A percentile compares a stretch with the other conserved stretches of the same genome.
Evolutionary conservation across 2,888 invertebrate genomes (phyloP).

Genomic region (Diploptera punctata): DNA sequence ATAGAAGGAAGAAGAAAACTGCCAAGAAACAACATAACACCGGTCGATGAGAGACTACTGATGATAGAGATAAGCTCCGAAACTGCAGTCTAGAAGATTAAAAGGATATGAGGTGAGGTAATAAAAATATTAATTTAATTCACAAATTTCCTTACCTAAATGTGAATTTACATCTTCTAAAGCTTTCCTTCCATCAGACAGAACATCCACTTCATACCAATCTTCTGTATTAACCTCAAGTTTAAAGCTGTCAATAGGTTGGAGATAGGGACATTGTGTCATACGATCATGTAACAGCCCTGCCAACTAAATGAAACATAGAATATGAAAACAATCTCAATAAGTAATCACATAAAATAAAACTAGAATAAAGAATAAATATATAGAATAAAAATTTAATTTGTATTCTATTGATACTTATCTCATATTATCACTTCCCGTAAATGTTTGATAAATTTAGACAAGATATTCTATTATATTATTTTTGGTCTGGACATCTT

Average conservation of each 20-base stretch:
- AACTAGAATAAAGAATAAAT: slow-evolving; percentile 18
- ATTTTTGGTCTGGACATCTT: too few species aligned
- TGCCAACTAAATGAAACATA: slow-evolving; percentile 56
- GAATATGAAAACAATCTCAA: slow-evolving; percentile 18
- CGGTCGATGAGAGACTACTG: too few species aligned
- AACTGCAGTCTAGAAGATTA: too few species aligned
- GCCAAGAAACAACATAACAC: too few species aligned
- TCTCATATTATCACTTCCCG: too few species aligned
- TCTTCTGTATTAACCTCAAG: slow-evolving; percentile 65
- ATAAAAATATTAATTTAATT: too few species aligned
- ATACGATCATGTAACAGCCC: slow-evolving; percentile 85
- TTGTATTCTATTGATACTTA: not conserved
- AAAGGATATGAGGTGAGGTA: too few species aligned
- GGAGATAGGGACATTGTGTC: slow-evolving; percentile 88
- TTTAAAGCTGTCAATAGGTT: slow-evolving; percentile 63
- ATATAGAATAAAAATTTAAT: not conserved
- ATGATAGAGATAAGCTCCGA: too few species aligned
- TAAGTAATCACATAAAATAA: slow-evolving; percentile 49
- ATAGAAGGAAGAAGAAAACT: too few species aligned
- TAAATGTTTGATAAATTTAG: too few species aligned
- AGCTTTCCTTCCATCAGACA: slow-evolving; percentile 76
- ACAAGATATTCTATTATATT: too few species aligned
- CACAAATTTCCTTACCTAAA: slow-evolving; percentile 65
- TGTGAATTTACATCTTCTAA: slow-evolving; percentile 80
- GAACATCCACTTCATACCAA: slow-evolving; percentile 86